Evolutionary conservation across 2,113 vertebrate species (phyloP), one percentile per base, ranked within the genome.

Genomic region (Myotis brandtii): DNA sequence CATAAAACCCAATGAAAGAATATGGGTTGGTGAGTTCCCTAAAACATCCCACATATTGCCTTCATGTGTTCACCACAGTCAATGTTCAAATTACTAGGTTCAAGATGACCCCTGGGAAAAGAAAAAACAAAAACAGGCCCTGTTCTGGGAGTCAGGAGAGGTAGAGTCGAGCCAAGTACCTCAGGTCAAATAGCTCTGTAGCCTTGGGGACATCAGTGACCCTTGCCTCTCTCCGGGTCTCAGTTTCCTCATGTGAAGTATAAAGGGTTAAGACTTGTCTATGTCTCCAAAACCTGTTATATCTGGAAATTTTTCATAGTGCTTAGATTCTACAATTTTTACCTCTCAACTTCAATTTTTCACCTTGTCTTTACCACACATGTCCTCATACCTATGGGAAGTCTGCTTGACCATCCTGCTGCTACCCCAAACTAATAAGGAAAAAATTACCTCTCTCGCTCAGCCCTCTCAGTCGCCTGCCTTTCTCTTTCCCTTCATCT

Each of bases 1-100:
- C 32, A 73, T 85, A 92, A 94, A 94, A 69, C 6, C 72, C 73
- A 94, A 13, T 37, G 32, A 73, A 93, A 80, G 43, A 50, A 13
- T 34, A n/a, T 17, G 48, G 34, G 54, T 69, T 5, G 20, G 17
- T 83, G 90, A 66, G 11, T 86, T 43, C 23, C 67, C 66, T n/a
- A 40, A 70, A 20, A 5, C 13, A 62, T 70, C 79, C 79, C 84
- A 79, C 0, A 0, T 43, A 6, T 1, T 30, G 34, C 37, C 50
- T 89, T 88, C 52, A n/a, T 3, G 66, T 30, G 7, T 69, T 91
- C 30, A 13, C 21, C 3, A 16, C 0, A 2, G 34, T 56, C n/a
- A 0, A 0, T 54, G 48, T 81, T 94, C 79, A 56, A 17, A 82
- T 76, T 16, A 48, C 80, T 23, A 69, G 83, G 43, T 52, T 77